phyloP scores from a whole-genome alignment of 2,888 invertebrate genomes.

The Lutraria lutraria region DNA sequence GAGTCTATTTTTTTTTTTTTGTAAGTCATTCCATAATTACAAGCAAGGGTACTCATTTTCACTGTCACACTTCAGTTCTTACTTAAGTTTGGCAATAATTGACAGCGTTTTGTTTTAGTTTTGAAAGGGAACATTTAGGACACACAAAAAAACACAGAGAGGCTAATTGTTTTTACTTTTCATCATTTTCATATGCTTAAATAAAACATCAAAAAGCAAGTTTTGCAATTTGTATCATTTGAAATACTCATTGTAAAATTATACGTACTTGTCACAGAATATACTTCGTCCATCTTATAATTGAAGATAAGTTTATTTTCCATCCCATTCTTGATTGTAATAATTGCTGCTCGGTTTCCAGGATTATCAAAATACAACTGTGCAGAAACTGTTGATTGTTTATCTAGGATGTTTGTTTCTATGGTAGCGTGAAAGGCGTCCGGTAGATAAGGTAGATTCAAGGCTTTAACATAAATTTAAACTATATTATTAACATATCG shows the following conservation, averaged over 20 bases:
- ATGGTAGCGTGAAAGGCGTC: slow-evolving; percentile 60
- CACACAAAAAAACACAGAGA: no score
- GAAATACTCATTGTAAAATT: neutral
- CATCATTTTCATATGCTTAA: no score
- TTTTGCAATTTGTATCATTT: neutral
- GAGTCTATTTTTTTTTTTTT: no score
- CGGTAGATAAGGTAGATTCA: slow-evolving; percentile 39
- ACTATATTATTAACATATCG: no score
- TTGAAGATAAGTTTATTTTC: slow-evolving; percentile 58
- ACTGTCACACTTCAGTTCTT: no score
- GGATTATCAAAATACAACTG: slow-evolving; percentile 60
- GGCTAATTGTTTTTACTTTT: no score
- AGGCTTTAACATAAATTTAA: slow-evolving; percentile 25
- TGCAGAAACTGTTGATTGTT: slow-evolving; percentile 56
- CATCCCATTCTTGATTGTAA: slow-evolving; percentile 50
- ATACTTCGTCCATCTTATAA: slow-evolving; percentile 70
- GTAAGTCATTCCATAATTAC: no score
- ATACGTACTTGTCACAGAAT: slow-evolving; percentile 42
- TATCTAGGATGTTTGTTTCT: slow-evolving; percentile 65
- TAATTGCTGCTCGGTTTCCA: slow-evolving; percentile 65
- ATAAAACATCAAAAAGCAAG: neutral
- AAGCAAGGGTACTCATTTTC: no score
- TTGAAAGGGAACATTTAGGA: no score
- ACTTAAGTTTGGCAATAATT: no score
- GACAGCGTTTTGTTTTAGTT: no score